Percentiles rank a stretch among this genome's conserved stretches.
Evolutionary conservation across 2,888 invertebrate species (phyloP).

Genomic region (Pseudococcus viburni): DNA sequence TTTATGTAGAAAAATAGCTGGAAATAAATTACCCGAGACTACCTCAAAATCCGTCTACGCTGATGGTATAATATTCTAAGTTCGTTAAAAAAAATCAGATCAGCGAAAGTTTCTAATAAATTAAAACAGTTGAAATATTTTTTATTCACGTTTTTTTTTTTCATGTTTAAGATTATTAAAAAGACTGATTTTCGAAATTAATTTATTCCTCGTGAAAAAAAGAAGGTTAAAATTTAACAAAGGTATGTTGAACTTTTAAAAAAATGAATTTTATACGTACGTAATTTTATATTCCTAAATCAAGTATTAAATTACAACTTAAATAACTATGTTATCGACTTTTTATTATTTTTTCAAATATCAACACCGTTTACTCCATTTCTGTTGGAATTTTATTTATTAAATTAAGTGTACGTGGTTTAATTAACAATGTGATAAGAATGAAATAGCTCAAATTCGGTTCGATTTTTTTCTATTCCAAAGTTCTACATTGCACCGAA

Average conservation of each 20-base stretch:
- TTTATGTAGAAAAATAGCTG: constrained; percentile 27
- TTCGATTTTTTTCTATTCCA: neutral
- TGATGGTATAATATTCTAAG: constrained; percentile 36
- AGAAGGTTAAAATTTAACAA: constrained; percentile 27
- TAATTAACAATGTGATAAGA: constrained; percentile 5
- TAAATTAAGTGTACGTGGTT: neutral
- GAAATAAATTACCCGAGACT: constrained; percentile 22
- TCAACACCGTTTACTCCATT: neutral
- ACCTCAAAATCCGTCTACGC: constrained; percentile 44
- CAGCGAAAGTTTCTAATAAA: constrained; percentile 10
- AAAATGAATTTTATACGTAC: constrained; percentile 26
- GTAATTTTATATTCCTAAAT: constrained; percentile 28
- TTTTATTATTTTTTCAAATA: neutral
- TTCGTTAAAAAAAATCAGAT: neutral
- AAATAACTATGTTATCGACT: neutral
- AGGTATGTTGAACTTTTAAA: neutral
- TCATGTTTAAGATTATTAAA: constrained; percentile 48
- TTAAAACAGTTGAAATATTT: constrained; percentile 7
- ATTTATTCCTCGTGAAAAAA: constrained; percentile 3
- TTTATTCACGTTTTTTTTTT: constrained; percentile 8
- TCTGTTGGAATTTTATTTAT: neutral
- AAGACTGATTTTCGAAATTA: constrained; percentile 47
- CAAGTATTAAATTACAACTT: neutral
- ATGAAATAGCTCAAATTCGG: constrained; percentile 29
- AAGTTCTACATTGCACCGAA: neutral